Conservation (phyloP, 2,113 vertebrate species). For the Indicator maculatus region DNA sequence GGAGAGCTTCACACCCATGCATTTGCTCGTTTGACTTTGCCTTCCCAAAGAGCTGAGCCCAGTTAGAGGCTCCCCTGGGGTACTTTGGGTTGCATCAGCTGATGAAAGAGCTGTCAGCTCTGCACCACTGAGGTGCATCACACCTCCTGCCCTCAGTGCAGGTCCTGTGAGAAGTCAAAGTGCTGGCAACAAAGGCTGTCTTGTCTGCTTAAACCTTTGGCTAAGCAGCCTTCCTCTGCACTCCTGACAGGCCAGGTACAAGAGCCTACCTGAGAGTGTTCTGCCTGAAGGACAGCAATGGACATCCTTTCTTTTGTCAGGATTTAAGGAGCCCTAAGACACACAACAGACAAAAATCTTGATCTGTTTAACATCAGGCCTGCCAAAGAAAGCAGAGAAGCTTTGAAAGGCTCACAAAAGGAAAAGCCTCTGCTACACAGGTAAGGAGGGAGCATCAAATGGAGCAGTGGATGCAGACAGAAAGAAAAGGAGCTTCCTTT, state of each 20-base stretch:
- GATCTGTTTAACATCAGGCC: background rate
- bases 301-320: background rate
- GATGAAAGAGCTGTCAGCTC: background rate
- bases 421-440: background rate
- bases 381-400: background rate
- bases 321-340: background rate
- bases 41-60: background rate
- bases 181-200: background rate
- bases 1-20: background rate
- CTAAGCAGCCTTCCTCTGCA: background rate
- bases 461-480: background rate
- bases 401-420: background rate
- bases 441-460: background rate
- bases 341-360: background rate
- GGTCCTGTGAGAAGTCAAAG: background rate
- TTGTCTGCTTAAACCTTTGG: background rate
- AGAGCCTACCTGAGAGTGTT: background rate
- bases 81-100: background rate
- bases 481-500: background rate
- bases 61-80: background rate
- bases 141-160: background rate
- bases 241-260: background rate
- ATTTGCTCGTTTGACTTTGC: background rate
- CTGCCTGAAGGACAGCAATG: background rate
- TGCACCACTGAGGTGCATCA: background rate